phyloP scores from a whole-genome alignment of 2,888 invertebrate species.

The Nematopogon swammerdamellus region DNA sequence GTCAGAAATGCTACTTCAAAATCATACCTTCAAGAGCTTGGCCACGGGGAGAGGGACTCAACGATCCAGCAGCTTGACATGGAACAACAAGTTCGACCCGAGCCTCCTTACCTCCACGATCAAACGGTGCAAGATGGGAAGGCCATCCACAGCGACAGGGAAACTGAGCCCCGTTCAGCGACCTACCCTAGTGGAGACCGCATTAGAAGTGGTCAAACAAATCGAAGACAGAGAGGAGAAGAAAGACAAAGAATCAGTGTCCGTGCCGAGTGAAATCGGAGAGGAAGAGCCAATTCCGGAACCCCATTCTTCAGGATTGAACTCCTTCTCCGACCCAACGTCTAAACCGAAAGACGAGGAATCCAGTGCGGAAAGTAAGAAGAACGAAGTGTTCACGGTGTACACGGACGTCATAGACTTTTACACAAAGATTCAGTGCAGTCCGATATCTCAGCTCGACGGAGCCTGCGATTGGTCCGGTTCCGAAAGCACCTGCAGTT shows the following conservation, averaged over 20 bases:
- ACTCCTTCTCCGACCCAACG: slow-evolving; percentile 29
- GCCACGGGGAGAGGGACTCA: slow-evolving; percentile 58
- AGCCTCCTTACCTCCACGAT: slow-evolving; percentile 56
- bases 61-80: slow-evolving; percentile 64
- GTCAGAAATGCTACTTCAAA: slow-evolving; percentile 59
- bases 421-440: slow-evolving; percentile 52
- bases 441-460: slow-evolving; percentile 65
- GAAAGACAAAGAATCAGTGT: slow-evolving; percentile 29
- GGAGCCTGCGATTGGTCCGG: slow-evolving; percentile 68
- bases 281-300: slow-evolving; percentile 22
- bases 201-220: slow-evolving; percentile 37
- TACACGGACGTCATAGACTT: slow-evolving; percentile 51
- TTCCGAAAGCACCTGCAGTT: slow-evolving; percentile 47
- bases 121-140: slow-evolving; percentile 65
- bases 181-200: slow-evolving; percentile 24
- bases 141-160: slow-evolving; percentile 39
- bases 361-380: slow-evolving; percentile 27
- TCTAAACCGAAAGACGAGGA: slow-evolving; percentile 39
- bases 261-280: slow-evolving; percentile 24
- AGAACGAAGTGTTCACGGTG: slow-evolving; percentile 30
- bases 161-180: slow-evolving; percentile 43
- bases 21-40: slow-evolving; percentile 44
- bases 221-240: slow-evolving; percentile 25
- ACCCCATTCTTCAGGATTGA: slow-evolving; percentile 44
- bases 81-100: slow-evolving; percentile 68